Percentiles rank a stretch among this genome's conserved stretches.
phyloP scores from a whole-genome alignment of 2,113 vertebrate genomes.

The Polypterus senegalus region DNA sequence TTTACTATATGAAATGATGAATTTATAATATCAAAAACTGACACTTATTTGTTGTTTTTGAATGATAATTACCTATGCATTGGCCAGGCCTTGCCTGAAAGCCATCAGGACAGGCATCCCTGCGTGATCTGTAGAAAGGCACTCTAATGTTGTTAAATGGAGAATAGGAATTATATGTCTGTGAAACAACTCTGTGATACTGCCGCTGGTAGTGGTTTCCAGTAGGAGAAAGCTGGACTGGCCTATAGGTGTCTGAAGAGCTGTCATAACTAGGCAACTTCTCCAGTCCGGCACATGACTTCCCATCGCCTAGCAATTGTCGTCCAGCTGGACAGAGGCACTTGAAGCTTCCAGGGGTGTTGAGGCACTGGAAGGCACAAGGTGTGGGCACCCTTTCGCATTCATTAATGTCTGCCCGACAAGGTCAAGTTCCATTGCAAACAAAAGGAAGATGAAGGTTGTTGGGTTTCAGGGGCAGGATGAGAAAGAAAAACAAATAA shows the following conservation, averaged over 20 bases:
- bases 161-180: constrained; percentile 73
- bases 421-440: constrained; percentile 45
- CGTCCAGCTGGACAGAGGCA: constrained; percentile 82
- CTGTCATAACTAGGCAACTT: constrained; percentile 67
- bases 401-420: constrained; percentile 89
- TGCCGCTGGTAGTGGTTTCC: constrained; percentile 60
- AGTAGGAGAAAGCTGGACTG: constrained; percentile 62
- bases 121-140: constrained; percentile 53
- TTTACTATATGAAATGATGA: neutral
- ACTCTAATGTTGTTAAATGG: constrained; percentile 57
- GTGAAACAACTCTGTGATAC: constrained; percentile 79
- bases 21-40: neutral
- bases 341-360: constrained; percentile 89
- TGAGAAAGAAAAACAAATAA: constrained; percentile 29
- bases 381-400: constrained; percentile 78
- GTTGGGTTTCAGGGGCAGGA: neutral
- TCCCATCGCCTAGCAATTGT: constrained; percentile 85
- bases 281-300: constrained; percentile 91
- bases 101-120: constrained; percentile 69
- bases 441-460: constrained; percentile 44
- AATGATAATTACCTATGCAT: constrained; percentile 87
- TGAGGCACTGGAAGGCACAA: constrained; percentile 83
- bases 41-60: constrained; percentile 13
- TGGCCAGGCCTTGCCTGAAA: constrained; percentile 59
- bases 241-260: constrained; percentile 64